Evolutionary conservation across 1,140 invertebrate genomes (phyloP), one percentile per base, ranked within the genome.

Genomic region (Galleria mellonella): DNA sequence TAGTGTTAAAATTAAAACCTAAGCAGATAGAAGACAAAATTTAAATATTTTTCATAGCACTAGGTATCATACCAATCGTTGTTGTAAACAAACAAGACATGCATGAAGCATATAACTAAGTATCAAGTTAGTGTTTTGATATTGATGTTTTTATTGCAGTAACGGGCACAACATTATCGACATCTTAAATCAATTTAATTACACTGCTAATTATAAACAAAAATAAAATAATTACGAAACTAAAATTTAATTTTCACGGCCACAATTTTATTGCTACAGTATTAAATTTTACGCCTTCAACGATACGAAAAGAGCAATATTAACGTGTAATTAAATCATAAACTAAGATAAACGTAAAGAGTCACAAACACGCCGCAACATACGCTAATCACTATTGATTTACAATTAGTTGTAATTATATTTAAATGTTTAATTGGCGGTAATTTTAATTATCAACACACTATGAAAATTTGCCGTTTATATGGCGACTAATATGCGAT

Each of bases 371-470:
- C 47, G 56, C 74, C 74, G 71, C 67, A 42, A 27, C 48, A 48
- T 47, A 32, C 43, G 44, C 62, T 83, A 82, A 82, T 79, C 75
- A 62, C 58, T 43, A 46, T 37, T 76, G 69, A 79, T 75, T 77
- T 77, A 82, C 73, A 82, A 82, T 82, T 82, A 79, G 49, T 55
- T 52, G 66, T 79, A 82, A 79, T 82, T 82, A 79, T 57, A 62
- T 42, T 51, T 55, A 55, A 27, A 9, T 29, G 38, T 45, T 71
- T 81, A 81, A 83, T 77, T 81, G 76, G 62, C 44, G 47, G 54
- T 68, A 62, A 74, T 81, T 76, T 82, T 79, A 83, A 82, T 83
- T 83, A 81, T 79, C 75, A 56, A 76, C 60, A 58, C 66, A 59
- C 62, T 60, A 43, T 38, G 33, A 59, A 63, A 69, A 58, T 68